Base-by-base conservation (phyloP, 2,888 invertebrate species). In the Tachina grossa region DNA sequence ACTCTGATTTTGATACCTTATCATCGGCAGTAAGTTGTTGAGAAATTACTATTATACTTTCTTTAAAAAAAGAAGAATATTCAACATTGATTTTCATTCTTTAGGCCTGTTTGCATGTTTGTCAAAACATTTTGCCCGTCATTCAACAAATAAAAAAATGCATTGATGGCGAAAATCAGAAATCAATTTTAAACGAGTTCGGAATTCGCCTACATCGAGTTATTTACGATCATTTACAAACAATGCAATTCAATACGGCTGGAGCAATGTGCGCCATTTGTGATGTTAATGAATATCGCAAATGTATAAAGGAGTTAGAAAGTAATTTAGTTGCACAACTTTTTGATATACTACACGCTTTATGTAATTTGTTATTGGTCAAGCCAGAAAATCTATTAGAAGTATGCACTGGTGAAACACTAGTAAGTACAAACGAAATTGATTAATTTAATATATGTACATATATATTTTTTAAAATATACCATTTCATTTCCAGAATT, bases 221-320 rank as follows among this genome's bases (percentile, higher is more conserved):
- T 66, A 96, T 99, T 87, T 97, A 97, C 90, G 98, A 99, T 87
- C 99, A 99, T 92, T 94, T 99, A 87, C 96, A 97, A 89, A 97
- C 97, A 90, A 98, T 97, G 94, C 97, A 98, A 91, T 99, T 98
- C 91, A 98, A 97, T 92, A 97, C 97, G 8, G 96, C 98, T 63
- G 98, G 99, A 77, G 99, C 99, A 0, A 98, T 99, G 97, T 96
- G 98, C 92, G 98, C 97, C 2, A 98, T 99, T 89, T 99, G 98
- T 93, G 99, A 99, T 94, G 97, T 99, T 88, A 98, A 98, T 90
- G 99, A 99, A 93, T 99, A 99, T 93, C 94, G 98, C 22, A 97
- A 97, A 88, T 97, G 97, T 91, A 96, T 96, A n/a, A 90, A 93
- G 0, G 95, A 95, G 66, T 93, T 96, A 79, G 94, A 95, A 76